phyloP scores from a whole-genome alignment of 2,113 vertebrate species.

The Penelope pileata region DNA sequence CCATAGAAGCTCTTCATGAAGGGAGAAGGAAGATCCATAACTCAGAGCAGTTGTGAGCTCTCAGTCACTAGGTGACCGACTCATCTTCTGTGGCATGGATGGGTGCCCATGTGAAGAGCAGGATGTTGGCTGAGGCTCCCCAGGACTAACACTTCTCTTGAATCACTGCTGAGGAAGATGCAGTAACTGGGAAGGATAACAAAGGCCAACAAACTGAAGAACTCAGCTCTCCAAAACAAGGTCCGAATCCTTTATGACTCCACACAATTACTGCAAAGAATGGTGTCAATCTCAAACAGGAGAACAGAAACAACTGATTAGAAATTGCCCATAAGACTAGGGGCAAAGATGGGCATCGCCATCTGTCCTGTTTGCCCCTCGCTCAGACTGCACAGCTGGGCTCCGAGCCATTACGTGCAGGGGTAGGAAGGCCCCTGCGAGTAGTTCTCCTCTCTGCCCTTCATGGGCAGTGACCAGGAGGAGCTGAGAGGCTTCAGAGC shows the following conservation, averaged over 20 bases:
- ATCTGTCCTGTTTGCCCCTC: background rate
- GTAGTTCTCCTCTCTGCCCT: background rate
- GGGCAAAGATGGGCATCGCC: background rate
- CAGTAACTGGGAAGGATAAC: background rate
- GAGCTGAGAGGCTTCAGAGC: background rate
- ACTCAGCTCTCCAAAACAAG: background rate
- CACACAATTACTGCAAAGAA: background rate
- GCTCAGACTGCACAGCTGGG: background rate
- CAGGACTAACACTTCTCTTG: background rate
- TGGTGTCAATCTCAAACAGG: background rate
- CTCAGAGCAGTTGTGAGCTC: background rate
- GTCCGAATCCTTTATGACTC: background rate
- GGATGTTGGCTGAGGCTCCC: background rate
- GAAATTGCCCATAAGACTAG: background rate
- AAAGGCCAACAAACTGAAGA: background rate
- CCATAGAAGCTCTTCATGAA: background rate
- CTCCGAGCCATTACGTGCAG: background rate
- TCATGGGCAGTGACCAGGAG: accelerated
- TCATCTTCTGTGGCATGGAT: background rate
- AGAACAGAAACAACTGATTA: background rate
- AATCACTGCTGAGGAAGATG: background rate
- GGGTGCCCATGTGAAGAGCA: accelerated
- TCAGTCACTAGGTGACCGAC: background rate
- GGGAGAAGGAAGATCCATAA: background rate
- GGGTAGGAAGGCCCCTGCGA: accelerated